Base-by-base conservation (phyloP, 2,888 invertebrate species). In the Agrypnus murinus region DNA sequence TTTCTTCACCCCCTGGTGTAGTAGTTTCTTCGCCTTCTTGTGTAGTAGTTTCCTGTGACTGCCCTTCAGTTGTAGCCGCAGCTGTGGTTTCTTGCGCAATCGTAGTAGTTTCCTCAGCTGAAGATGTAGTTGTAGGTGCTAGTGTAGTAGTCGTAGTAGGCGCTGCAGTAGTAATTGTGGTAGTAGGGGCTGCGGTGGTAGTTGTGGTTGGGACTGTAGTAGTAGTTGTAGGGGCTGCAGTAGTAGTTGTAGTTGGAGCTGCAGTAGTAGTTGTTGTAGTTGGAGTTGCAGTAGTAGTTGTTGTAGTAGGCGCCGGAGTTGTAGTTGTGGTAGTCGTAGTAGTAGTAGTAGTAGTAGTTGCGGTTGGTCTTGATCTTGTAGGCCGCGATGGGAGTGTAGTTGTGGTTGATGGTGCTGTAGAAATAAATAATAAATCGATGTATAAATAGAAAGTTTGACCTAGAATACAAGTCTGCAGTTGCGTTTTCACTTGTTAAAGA, bases 351-450 rank as follows among this genome's bases (percentile, higher is more conserved):
- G 46, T 14, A 12, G 53, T 53, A 9, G 53, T 53, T 15, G 8
- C 6, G 0, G 34, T 53, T 8, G 53, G 10, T 14, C 31, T 53
- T 34, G 53, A 12, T 34, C 57, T 57, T 5, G 57, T 10, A 43
- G 59, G 59, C n/a, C 59, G 59, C 0, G 59, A 19, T 12, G 59
- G 59, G 14, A 7, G 34, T 32, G 36, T 12, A 12, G 12, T n/a
- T n/a, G n/a, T 31, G 17, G 43, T 55, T 7, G 59, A 31, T 5
- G 59, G 43, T 43, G 59, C 25, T 59, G 38, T 2, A 40, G n/a
- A n/a, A n/a, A n/a, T n/a, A n/a, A n/a, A n/a, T n/a, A n/a, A n/a
- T n/a, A n/a, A n/a, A n/a, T n/a, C n/a, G n/a, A n/a, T n/a, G n/a
- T n/a, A n/a, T n/a, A n/a, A n/a, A n/a, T n/a, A n/a, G n/a, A n/a